phyloP scores from a whole-genome alignment of 2,797 vertebrate genomes.

The Scarus forsteni region DNA sequence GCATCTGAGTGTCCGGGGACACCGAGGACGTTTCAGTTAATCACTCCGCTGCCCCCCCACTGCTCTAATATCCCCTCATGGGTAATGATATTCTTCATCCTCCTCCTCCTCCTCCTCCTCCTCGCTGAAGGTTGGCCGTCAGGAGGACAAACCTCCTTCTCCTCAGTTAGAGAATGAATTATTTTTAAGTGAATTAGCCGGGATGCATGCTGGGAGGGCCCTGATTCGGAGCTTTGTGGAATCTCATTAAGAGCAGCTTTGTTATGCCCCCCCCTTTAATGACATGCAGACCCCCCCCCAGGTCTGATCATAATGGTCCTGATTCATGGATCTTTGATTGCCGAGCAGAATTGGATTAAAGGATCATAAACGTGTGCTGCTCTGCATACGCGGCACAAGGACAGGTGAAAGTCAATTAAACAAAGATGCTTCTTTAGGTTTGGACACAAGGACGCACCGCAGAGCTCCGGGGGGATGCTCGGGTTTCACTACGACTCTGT shows the following conservation, averaged over 20 bases:
- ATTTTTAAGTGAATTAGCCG: constrained; percentile 80
- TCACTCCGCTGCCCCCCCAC: constrained; percentile 52
- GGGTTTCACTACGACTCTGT: not conserved
- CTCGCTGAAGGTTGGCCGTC: constrained; percentile 73
- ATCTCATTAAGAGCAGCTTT: constrained; percentile 84
- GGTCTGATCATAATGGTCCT: constrained; percentile 75
- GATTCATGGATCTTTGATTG: constrained; percentile 83
- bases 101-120: constrained; percentile 5
- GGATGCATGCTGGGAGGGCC: constrained; percentile 62
- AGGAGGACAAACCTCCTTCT: constrained; percentile 67
- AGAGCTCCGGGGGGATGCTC: no score
- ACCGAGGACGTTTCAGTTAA: constrained; percentile 79
- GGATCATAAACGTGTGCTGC: constrained; percentile 63
- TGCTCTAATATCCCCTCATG: constrained; percentile 56
- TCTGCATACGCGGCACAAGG: constrained; percentile 73
- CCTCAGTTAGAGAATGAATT: constrained; percentile 70
- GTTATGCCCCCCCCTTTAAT: constrained; percentile 71
- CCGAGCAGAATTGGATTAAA: constrained; percentile 82
- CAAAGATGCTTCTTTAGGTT: constrained; percentile 41
- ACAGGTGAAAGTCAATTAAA: constrained; percentile 77
- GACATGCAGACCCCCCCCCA: constrained; percentile 66
- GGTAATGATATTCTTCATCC: constrained; percentile 76
- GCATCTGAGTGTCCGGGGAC: constrained; percentile 70
- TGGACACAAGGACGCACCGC: not conserved
- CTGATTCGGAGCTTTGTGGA: constrained; percentile 76